A percentile compares a stretch with the other conserved stretches of the same genome.
phyloP scores from a whole-genome alignment of 2,113 vertebrate genomes.

The Bothrops jararaca region DNA sequence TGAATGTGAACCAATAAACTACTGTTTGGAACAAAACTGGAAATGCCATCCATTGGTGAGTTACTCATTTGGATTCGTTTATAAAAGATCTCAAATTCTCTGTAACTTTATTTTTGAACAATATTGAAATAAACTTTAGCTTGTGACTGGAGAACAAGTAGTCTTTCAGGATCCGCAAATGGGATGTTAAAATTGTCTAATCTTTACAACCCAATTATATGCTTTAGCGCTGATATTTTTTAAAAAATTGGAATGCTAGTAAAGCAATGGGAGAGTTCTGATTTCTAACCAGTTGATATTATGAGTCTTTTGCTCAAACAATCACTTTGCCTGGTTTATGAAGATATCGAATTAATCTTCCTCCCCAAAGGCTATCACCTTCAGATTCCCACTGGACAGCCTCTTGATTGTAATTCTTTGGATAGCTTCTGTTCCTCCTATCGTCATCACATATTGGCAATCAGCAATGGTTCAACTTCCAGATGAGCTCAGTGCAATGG shows the following conservation, averaged over 20 bases:
- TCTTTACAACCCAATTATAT: neutral
- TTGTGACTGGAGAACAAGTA: neutral
- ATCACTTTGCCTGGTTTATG: neutral
- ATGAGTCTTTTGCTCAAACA: neutral
- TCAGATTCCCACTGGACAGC: neutral
- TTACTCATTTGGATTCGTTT: slow-evolving; percentile 46
- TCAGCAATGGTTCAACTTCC: neutral
- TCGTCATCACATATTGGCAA: neutral
- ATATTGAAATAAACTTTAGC: neutral
- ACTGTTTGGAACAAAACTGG: slow-evolving; percentile 74
- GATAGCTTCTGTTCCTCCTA: neutral
- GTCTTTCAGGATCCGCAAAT: neutral
- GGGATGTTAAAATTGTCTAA: neutral
- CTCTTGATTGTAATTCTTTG: neutral
- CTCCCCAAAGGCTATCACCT: neutral
- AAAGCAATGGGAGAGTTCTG: neutral
- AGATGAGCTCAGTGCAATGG: neutral
- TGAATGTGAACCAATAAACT: slow-evolving; percentile 79
- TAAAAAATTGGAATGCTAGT: neutral
- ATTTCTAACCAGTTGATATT: neutral
- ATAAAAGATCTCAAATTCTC: slow-evolving; percentile 47
- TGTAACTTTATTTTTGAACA: neutral
- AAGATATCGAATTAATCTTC: neutral
- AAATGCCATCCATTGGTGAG: slow-evolving; percentile 87
- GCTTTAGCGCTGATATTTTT: neutral